Evolutionary conservation across 2,797 vertebrate genomes (phyloP).

Genomic region (Lepus townsendii): DNA sequence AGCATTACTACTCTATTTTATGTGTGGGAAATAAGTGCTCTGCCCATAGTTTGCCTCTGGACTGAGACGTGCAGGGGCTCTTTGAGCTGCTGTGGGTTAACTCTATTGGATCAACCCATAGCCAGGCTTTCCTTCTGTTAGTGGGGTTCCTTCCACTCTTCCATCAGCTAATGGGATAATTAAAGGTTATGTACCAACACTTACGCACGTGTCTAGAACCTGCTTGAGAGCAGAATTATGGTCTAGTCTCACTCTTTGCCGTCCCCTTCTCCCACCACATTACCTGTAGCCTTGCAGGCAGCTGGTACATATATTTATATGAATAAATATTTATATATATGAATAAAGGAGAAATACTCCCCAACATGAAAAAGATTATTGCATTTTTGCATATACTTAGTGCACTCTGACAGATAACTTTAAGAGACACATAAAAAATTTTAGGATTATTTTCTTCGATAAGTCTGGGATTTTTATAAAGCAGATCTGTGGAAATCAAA

Average conservation of each 20-base stretch:
- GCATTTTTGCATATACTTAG: not conserved
- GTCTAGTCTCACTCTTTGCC: not conserved
- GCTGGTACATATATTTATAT: too few species aligned
- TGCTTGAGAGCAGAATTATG: not conserved
- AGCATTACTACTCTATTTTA: not conserved
- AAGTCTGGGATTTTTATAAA: not conserved
- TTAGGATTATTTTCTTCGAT: not conserved
- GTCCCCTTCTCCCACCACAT: not conserved
- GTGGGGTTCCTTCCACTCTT: not conserved
- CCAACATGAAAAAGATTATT: not conserved
- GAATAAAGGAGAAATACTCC: not conserved
- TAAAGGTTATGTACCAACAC: not conserved
- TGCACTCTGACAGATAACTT: not conserved
- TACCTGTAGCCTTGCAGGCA: not conserved
- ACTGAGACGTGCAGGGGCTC: not conserved
- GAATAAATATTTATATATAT: not conserved
- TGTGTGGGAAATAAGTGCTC: not conserved
- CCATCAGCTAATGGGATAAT: not conserved
- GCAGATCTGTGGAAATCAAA: not conserved
- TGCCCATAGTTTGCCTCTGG: not conserved
- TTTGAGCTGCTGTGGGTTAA: not conserved
- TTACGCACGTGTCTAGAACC: not conserved
- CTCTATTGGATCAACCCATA: not conserved
- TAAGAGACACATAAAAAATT: not conserved
- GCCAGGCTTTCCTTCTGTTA: not conserved